Evolutionary conservation across 2,797 vertebrate species (phyloP), one percentile per base, ranked within the genome.

Genomic region (Sciaenops ocellatus): DNA sequence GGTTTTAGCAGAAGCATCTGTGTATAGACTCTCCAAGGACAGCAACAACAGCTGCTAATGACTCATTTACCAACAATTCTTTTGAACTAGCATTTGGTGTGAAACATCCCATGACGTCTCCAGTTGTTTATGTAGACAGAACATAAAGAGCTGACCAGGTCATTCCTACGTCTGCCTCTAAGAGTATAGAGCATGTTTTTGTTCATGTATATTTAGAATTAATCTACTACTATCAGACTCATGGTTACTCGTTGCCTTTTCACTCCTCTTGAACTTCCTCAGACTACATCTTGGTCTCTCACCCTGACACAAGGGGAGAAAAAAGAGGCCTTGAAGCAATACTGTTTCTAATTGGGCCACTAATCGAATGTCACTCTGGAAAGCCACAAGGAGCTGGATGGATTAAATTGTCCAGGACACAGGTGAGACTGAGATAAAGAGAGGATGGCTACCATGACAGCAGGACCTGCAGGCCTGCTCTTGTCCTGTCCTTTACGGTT

Each of bases 351-450:
- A 96, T 96, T 97, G 92, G 92, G 87, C 94, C 92, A 91, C 95
- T 97, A 96, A 97, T 97, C 94, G 95, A 97, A 96, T 95, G 95
- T 96, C 95, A 96, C 84, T 91, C 87, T 85, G 86, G 79, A 91
- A 84, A 90, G 87, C 89, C 93, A 92, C 90, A 83, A 90, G 83
- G 89, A 94, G 90, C 92, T 91, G 87, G 90, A 87, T 90, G 94
- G 89, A 94, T 96, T 96, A 95, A 94, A 94, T 87, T 88, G 90
- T 88, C 84, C 59, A 6, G 65, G 90, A 90, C 90, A 87, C 86
- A 90, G 90, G 92, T 92, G 90, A 90, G 85, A 82, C 68, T 62
- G 82, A 85, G 91, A 93, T 93, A 94, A 92, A 90, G 87, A 88
- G 85, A 83, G 71, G 74, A 82, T 67, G 79, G 80, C 84, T 70